A percentile compares a stretch with the other conserved stretches of the same genome.
Conservation (phyloP, 2,888 invertebrate genomes). For the Limenitis camilla region DNA sequence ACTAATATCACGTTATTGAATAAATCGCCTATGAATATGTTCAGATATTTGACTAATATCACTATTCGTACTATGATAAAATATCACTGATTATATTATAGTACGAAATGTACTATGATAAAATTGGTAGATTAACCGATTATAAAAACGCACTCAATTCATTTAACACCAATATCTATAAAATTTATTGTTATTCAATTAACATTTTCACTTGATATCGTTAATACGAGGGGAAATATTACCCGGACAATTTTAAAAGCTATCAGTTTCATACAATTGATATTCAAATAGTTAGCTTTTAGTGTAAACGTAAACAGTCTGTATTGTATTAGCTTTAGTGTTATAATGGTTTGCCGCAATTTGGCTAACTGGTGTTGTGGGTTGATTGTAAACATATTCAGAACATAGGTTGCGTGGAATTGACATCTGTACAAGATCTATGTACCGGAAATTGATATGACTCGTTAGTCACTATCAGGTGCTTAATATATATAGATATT, state of each 20-base stretch:
- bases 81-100: no score
- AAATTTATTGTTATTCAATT: constrained; percentile 7
- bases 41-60: no score
- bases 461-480: no score
- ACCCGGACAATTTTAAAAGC: constrained; percentile 38
- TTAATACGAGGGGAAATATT: constrained; percentile 39
- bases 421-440: not conserved
- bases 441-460: no score
- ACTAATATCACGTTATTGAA: no score
- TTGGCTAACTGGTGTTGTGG: not conserved
- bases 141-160: not conserved
- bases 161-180: not conserved
- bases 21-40: no score
- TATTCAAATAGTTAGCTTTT: constrained; percentile 2
- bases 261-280: constrained; percentile 5
- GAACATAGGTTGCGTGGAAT: not conserved
- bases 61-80: no score
- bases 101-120: no score
- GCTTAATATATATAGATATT: no score
- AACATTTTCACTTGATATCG: constrained; percentile 13
- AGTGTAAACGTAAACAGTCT: constrained; percentile 9
- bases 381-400: constrained; percentile 1
- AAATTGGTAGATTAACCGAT: not conserved
- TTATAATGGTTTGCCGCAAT: constrained; percentile 10
- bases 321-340: constrained; percentile 7